phyloP scores from a whole-genome alignment of 2,113 vertebrate species.

The Ageneiosus marmoratus region DNA sequence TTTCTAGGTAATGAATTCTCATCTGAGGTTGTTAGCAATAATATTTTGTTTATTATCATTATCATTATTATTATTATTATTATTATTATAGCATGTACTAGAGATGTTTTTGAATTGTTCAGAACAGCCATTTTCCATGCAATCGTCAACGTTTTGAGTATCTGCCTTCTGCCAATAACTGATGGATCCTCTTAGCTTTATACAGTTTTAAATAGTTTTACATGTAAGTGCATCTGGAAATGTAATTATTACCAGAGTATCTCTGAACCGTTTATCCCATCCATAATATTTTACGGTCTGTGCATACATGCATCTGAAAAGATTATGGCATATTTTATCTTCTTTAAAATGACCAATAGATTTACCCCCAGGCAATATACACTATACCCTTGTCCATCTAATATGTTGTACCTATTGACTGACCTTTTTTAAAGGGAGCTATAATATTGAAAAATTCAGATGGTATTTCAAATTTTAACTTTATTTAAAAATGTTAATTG shows the following conservation, averaged over 20 bases:
- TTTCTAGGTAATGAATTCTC: slow-evolving; percentile 61
- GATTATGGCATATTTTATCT: background rate
- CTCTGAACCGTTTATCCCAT: background rate
- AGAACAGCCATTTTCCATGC: background rate
- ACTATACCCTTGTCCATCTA: background rate
- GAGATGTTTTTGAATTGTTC: background rate
- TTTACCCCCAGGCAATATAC: background rate
- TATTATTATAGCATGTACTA: background rate
- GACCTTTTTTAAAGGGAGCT: too few species aligned
- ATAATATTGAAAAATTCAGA: too few species aligned
- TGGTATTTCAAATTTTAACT: too few species aligned
- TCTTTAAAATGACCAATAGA: background rate
- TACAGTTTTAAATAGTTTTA: background rate
- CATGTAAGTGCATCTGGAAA: background rate
- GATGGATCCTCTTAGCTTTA: background rate
- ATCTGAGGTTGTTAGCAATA: background rate
- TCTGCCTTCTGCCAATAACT: too few species aligned
- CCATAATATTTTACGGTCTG: background rate
- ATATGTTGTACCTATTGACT: background rate
- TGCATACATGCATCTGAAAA: background rate
- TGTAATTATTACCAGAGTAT: background rate
- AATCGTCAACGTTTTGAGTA: too few species aligned
- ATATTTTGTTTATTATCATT: background rate
- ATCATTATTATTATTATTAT: background rate
- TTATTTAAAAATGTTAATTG: too few species aligned